phyloP scores from a whole-genome alignment of 2,113 vertebrate genomes.

The Notechis scutatus region DNA sequence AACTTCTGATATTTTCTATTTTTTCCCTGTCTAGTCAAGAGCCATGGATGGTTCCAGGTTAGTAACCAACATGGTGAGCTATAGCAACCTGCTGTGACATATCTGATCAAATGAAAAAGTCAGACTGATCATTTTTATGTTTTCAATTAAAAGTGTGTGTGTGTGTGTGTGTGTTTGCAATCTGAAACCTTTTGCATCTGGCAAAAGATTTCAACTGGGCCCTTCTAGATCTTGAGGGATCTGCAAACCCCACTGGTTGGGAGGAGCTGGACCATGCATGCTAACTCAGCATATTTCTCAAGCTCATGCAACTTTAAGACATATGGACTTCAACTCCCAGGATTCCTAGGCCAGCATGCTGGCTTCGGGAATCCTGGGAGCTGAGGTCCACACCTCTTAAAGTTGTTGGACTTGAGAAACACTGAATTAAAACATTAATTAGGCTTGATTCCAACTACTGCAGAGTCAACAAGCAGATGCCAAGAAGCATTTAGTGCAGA shows the following conservation, averaged over 20 bases:
- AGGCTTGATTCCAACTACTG: not conserved
- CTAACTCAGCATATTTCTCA: not conserved
- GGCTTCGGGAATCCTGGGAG: not conserved
- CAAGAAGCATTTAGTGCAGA: slow-evolving; percentile 18
- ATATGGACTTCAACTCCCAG: not conserved
- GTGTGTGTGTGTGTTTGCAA: not conserved
- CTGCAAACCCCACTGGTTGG: not conserved
- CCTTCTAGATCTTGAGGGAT: not conserved
- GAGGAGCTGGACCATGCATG: not conserved
- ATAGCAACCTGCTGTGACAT: not conserved
- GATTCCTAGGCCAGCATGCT: not conserved
- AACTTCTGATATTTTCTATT: not conserved
- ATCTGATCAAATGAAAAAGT: not conserved
- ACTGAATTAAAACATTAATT: not conserved
- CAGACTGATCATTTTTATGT: not conserved
- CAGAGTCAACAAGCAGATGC: not conserved
- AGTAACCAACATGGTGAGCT: not conserved
- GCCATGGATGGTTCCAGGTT: not conserved
- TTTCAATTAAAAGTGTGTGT: not conserved
- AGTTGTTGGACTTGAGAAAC: not conserved
- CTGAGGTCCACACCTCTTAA: not conserved
- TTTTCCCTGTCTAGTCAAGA: not conserved
- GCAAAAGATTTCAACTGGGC: not conserved
- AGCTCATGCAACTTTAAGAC: not conserved
- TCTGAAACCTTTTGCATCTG: not conserved